Base-by-base conservation (phyloP, 2,797 vertebrate species). In the Selene dorsalis region DNA sequence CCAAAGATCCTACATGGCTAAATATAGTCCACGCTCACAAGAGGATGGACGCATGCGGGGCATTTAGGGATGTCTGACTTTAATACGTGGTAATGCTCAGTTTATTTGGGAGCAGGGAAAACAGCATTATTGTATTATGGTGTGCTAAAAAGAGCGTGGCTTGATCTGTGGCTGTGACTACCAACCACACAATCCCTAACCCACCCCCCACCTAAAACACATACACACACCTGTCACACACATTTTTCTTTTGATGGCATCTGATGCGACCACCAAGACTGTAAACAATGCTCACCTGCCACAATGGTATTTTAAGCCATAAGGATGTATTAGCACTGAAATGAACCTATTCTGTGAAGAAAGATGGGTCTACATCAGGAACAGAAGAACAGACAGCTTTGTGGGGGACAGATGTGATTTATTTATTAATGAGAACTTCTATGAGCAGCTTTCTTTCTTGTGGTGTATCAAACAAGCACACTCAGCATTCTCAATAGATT, bases 41-140 rank as follows among this genome's bases (percentile, higher is more conserved):
- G 85, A 79, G 89, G 79, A 85, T 87, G 86, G 85, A 88, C 85
- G 77, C 79, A 90, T 83, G 87, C 56, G 47, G 83, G 82, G 83
- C 83, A 83, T 86, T 75, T 48, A 76, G 87, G 86, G 89, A 88
- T 84, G 87, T 86, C 89, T 78, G 88, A 69, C 70, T 89, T 79
- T 91, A 92, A 93, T 93, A 90, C 77, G 63, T 75, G 84, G 91
- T 93, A 93, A 94, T 93, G 83, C 93, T 88, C 73, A 77, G 80
- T 93, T 94, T 94, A 89, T 93, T 88, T 91, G 84, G 80, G 87
- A 88, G 79, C 64, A 11, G 82, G 73, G 79, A 83, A 91, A 86
- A 87, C 70, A 80, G 84, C 75, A 87, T 93, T 91, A 90, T 83
- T 88, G 91, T 79, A 93, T 92, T 93, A 92, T 35, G 59, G 71